Conservation (phyloP, 2,113 vertebrate genomes). For the Turnix velox region DNA sequence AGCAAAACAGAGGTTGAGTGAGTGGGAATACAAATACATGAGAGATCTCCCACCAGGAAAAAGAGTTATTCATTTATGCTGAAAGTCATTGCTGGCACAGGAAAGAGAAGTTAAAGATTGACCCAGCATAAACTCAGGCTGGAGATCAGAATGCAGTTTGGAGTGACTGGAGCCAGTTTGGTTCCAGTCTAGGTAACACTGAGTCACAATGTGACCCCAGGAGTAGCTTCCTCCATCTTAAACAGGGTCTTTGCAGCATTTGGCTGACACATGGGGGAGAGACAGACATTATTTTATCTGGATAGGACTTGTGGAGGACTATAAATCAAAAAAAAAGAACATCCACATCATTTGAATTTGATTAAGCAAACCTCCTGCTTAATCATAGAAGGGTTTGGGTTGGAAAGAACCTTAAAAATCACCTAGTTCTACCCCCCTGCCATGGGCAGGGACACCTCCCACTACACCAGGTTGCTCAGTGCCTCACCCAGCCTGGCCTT, state of each 20-base stretch:
- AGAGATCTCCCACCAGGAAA: background rate
- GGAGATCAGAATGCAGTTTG: background rate
- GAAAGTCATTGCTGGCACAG: background rate
- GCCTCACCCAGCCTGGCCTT: too few relatives aligned
- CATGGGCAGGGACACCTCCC: too few relatives aligned
- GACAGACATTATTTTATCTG: rapidly evolving
- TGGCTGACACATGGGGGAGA: background rate
- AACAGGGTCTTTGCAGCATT: background rate
- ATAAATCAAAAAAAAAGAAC: background rate
- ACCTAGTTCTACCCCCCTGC: too few relatives aligned
- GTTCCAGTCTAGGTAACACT: background rate
- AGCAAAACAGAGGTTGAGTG: background rate
- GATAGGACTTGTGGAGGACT: background rate
- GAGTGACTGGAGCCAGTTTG: background rate
- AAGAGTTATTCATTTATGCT: constrained; percentile 36
- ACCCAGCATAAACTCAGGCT: background rate
- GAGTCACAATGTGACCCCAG: background rate
- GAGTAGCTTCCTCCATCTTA: background rate
- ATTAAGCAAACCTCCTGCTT: background rate
- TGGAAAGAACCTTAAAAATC: too few relatives aligned
- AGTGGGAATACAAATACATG: background rate
- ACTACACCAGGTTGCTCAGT: too few relatives aligned
- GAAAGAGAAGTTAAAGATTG: constrained; percentile 49
- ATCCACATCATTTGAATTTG: background rate
- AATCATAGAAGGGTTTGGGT: too few relatives aligned